Evolutionary conservation across 2,888 invertebrate species (phyloP).

Genomic region (Calameuta idolon): DNA sequence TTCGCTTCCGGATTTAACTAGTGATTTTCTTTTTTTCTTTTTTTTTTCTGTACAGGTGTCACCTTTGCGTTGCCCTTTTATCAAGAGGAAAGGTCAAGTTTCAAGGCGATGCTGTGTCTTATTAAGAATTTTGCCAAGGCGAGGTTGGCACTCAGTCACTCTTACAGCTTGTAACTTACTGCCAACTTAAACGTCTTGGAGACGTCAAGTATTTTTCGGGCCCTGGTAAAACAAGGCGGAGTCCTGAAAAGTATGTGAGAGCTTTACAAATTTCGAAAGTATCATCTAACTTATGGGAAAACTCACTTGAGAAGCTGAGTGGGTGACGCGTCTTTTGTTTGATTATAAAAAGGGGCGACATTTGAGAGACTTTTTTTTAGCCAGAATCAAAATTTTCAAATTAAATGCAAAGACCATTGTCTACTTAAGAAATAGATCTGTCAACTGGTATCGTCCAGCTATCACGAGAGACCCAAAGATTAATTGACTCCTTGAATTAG

Average conservation of each 20-base stretch:
- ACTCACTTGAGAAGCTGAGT: not conserved
- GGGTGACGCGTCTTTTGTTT: not conserved
- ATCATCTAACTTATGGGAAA: not conserved
- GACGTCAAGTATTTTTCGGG: not conserved
- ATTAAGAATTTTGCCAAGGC: not conserved
- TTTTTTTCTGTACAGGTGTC: not conserved
- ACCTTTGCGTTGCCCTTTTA: not conserved
- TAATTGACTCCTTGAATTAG: not conserved
- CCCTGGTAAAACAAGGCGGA: not conserved
- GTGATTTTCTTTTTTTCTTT: not conserved
- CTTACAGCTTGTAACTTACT: not conserved
- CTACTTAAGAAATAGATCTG: not conserved
- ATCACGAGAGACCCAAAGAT: not conserved
- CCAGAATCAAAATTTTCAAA: not conserved
- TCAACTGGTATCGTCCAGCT: not conserved
- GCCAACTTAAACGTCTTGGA: not conserved
- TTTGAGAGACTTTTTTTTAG: not conserved
- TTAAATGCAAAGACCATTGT: not conserved
- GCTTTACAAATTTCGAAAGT: not conserved
- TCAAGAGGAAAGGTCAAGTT: not conserved
- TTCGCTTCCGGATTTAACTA: not conserved
- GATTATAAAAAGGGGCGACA: not conserved
- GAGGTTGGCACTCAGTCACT: not conserved
- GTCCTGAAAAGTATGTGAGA: not conserved
- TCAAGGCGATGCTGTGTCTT: not conserved